phyloP scores from a whole-genome alignment of 2,888 invertebrate genomes.

The Diplazon laetatorius region DNA sequence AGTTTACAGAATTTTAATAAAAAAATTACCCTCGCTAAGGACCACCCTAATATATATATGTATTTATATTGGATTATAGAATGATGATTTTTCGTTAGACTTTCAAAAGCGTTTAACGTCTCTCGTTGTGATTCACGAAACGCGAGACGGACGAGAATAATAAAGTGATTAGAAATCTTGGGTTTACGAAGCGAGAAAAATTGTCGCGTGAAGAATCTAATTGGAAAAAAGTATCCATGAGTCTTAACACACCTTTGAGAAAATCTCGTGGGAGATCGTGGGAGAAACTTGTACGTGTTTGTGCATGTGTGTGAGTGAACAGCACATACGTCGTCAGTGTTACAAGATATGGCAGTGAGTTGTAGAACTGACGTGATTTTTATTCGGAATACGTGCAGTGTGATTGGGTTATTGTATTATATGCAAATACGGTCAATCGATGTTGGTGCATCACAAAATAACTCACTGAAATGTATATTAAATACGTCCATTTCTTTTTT shows the following conservation, averaged over 20 bases:
- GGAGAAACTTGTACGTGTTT: slow-evolving; percentile 51
- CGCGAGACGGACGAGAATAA: slow-evolving; percentile 73
- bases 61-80: too few relatives aligned
- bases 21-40: too few relatives aligned
- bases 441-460: slow-evolving; percentile 16
- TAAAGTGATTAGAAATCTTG: slow-evolving; percentile 63
- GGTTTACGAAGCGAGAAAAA: slow-evolving; percentile 68
- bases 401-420: neutral
- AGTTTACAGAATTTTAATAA: too few relatives aligned
- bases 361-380: slow-evolving; percentile 42
- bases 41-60: too few relatives aligned
- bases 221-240: slow-evolving; percentile 37
- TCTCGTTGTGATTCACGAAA: slow-evolving; percentile 50
- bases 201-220: slow-evolving; percentile 42
- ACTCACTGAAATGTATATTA: slow-evolving; percentile 23
- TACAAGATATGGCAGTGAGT: slow-evolving; percentile 47
- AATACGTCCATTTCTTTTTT: slow-evolving; percentile 37
- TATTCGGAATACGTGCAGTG: slow-evolving; percentile 20
- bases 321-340: slow-evolving; percentile 18
- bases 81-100: neutral
- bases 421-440: neutral
- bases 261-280: slow-evolving; percentile 39
- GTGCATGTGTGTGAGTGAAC: too few relatives aligned
- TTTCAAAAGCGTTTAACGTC: slow-evolving; percentile 27
- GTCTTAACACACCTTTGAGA: slow-evolving; percentile 1